Conservation (phyloP, 1,140 invertebrate genomes). For the Acromyrmex heyeri region DNA sequence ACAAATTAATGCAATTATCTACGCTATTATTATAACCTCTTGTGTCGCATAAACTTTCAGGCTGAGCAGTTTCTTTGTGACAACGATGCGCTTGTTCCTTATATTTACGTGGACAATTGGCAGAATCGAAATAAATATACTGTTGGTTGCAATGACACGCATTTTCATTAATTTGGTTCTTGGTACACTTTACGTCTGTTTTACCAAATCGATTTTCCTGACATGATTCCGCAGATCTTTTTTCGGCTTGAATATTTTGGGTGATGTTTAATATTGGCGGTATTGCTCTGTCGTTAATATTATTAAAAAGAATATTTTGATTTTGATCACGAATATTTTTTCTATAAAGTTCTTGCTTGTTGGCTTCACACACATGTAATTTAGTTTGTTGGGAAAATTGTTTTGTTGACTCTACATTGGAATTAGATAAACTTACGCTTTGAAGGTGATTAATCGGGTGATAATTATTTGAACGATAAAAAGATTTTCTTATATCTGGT, state of each 20-base stretch:
- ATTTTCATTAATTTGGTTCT: conserved; percentile 5
- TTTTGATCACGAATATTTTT: not conserved
- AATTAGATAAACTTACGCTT: not conserved
- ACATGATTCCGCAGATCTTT: not conserved
- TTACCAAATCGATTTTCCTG: not conserved
- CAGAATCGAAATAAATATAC: conserved; percentile 14
- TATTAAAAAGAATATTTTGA: not conserved
- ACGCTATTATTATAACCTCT: not conserved
- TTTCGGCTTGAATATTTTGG: not conserved
- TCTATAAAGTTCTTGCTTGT: not conserved
- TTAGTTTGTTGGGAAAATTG: not conserved
- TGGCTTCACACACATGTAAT: not conserved
- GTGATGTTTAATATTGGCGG: not conserved
- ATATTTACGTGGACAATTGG: conserved; percentile 14
- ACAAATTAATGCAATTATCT: conserved; percentile 21
- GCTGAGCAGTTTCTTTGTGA: not conserved
- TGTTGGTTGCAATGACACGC: not conserved
- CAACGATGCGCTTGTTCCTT: conserved; percentile 1
- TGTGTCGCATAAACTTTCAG: not conserved
- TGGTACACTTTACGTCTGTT: not conserved
- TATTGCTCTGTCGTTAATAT: not conserved
- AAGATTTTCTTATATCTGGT: not conserved
- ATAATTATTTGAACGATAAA: conserved; percentile 1
- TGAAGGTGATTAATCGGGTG: not conserved
- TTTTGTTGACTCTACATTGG: conserved; percentile 12